Conservation (phyloP, 2,113 vertebrate genomes). For the Aegotheles bennettii region DNA sequence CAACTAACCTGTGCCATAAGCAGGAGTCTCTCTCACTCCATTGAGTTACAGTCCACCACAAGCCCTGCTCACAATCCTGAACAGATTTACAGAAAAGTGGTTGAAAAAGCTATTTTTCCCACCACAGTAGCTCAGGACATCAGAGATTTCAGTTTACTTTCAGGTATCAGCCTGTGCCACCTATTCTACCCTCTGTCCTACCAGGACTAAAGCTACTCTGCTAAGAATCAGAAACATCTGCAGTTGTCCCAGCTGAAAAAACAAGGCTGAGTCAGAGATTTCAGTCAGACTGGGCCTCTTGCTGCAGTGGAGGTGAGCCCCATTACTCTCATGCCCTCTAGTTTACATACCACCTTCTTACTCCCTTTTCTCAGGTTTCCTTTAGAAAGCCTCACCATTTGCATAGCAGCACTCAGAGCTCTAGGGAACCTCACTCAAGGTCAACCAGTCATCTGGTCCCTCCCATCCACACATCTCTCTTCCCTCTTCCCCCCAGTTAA, state of each 20-base stretch:
- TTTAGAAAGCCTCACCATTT: not conserved
- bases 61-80: not conserved
- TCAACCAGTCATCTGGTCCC: not conserved
- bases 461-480: not conserved
- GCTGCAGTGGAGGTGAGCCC: not conserved
- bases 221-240: no score
- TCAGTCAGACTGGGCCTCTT: not conserved
- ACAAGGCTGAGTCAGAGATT: no score
- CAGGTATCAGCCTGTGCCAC: no score
- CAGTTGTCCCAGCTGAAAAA: no score
- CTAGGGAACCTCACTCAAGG: not conserved
- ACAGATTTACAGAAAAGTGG: not conserved
- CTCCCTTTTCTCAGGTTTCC: not conserved
- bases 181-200: no score
- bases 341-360: not conserved
- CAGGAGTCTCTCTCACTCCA: not conserved
- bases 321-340: not conserved
- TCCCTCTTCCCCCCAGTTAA: not conserved
- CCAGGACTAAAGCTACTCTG: no score
- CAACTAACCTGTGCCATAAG: not conserved
- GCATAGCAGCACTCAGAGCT: not conserved
- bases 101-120: not conserved
- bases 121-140: no score
- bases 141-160: no score
- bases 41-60: no score